These are phyloP conservation scores for Pseudanteris insignis DNA, from an alignment of 2,888 invertebrate genomes.

Conservation along the genomic window DNA sequence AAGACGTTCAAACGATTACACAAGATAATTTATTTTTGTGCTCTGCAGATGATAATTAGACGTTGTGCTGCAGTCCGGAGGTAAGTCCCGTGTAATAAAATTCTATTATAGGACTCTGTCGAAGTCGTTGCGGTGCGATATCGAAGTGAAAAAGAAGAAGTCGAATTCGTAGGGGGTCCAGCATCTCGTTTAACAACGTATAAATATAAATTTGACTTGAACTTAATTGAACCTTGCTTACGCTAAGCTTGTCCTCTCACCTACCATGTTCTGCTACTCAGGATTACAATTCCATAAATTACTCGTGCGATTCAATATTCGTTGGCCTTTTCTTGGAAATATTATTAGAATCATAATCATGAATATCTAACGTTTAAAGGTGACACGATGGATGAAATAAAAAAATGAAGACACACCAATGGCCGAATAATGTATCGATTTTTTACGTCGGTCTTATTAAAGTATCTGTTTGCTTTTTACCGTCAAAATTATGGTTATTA, in stretches of 20 bases:
- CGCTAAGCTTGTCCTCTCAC: conserved; percentile 36
- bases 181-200: conserved; percentile 52
- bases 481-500: too few species aligned
- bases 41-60: too few species aligned
- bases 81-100: conserved; percentile 29
- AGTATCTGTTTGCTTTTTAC: too few species aligned
- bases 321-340: conserved; percentile 30
- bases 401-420: too few species aligned
- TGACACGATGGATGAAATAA: neutral
- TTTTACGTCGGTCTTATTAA: too few species aligned
- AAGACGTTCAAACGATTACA: too few species aligned
- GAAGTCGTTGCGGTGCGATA: conserved; percentile 27
- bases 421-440: too few species aligned
- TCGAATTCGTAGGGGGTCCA: conserved; percentile 54
- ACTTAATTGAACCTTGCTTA: conserved; percentile 55
- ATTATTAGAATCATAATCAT: conserved; percentile 34
- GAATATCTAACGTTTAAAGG: conserved; percentile 33
- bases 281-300: conserved; percentile 40
- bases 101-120: conserved; percentile 36
- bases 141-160: conserved; percentile 30
- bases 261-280: conserved; percentile 29
- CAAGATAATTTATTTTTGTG: too few species aligned
- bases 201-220: conserved; percentile 57
- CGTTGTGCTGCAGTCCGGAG: conserved; percentile 1
- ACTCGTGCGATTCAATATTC: conserved; percentile 33